Evolutionary conservation across 1,140 invertebrate genomes (phyloP).

Genomic region (Drosophila carrolli): DNA sequence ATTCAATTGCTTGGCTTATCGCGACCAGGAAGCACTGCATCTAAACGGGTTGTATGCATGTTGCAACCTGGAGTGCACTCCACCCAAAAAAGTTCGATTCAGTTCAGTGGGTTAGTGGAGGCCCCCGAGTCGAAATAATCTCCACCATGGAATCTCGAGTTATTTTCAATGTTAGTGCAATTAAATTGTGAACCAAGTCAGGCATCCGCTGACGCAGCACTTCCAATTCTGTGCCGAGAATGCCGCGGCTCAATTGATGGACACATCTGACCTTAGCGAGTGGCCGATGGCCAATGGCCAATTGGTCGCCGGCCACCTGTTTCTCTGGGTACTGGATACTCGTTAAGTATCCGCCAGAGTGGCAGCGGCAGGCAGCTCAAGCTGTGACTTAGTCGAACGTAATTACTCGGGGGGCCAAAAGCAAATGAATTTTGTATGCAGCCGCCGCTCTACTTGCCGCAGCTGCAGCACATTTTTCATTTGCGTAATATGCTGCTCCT

Average conservation of each 20-base stretch:
- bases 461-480: constrained; percentile 58
- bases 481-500: constrained; percentile 61
- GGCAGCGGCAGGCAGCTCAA: constrained; percentile 13
- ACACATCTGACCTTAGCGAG: constrained; percentile 67
- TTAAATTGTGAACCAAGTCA: constrained; percentile 31
- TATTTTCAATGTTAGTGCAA: constrained; percentile 61
- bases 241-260: constrained; percentile 58
- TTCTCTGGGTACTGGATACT: constrained; percentile 6
- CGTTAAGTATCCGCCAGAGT: constrained; percentile 59
- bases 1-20: constrained; percentile 66
- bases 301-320: constrained; percentile 50
- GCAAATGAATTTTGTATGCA: constrained; percentile 40
- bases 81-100: constrained; percentile 34
- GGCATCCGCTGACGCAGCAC: constrained; percentile 57
- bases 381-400: constrained; percentile 24
- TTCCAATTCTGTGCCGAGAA: constrained; percentile 46
- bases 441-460: constrained; percentile 41
- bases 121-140: constrained; percentile 11
- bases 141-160: constrained; percentile 14
- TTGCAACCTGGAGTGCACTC: constrained; percentile 38
- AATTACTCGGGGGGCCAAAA: constrained; percentile 44
- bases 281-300: constrained; percentile 5
- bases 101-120: constrained; percentile 72
- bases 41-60: constrained; percentile 45
- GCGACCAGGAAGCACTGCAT: constrained; percentile 63